Base-by-base conservation (phyloP, 2,113 vertebrate species). In the Actinemys pallida region DNA sequence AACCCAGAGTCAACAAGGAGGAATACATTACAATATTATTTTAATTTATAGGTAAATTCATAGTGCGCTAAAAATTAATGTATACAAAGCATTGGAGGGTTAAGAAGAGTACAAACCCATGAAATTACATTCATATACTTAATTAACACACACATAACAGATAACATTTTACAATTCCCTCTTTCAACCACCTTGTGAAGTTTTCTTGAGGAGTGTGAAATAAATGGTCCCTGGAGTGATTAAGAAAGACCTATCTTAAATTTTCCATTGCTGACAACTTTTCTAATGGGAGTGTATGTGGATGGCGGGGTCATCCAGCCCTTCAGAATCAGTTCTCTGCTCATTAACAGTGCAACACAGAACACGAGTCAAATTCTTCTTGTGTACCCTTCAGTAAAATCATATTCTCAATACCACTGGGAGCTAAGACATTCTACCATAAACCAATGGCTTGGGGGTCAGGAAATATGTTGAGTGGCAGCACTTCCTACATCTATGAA, bases 81-180 rank as follows among this genome's bases (percentile, higher is more conserved):
- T 92, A 87, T 50, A 94, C 69, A 86, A 65, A 83, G 42, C 49
- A 80, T 35, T 89, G 86, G 79, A 92, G 69, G 65, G 80, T 89
- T 94, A 79, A 39, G 75, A 79, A 80, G 79, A 84, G 83, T 92
- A 89, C 25, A 82, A 81, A 89, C 83, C 53, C 90, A 94, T 89
- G 90, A 94, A 94, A 94, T 89, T 94, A 92, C 83, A 86, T 84
- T 94, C 69, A 92, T 86, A 89, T 80, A 89, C 87, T 89, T 88
- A 94, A 94, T 94, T 94, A 89, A 78, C 69, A 94, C 80, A 88
- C 47, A 72, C 80, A 86, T 83, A 88, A 89, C n/a, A 83, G 83
- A 89, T 87, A 94, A 87, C 89, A 86, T 81, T 94, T 92, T 86
- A 83, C 53, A 80, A 86, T 86, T 89, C 45, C 42, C 83, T 83